Evolutionary conservation across 2,797 vertebrate genomes (phyloP).

Genomic region (Pachyuromys duprasi): DNA sequence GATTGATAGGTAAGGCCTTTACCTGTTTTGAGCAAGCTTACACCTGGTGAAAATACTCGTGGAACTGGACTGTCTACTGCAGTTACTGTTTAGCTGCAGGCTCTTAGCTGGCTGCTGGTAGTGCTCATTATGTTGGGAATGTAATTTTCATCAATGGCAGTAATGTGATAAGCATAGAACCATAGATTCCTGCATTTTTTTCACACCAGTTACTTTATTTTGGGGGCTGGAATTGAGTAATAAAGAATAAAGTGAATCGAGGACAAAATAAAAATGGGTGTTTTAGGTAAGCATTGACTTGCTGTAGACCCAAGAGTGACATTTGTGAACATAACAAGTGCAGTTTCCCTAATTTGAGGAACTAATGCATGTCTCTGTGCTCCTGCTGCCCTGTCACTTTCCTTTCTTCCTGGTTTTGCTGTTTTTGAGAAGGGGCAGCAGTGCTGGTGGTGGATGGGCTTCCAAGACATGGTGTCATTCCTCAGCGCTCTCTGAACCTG

Average conservation of each 20-base stretch:
- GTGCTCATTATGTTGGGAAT: neutral
- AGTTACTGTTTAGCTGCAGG: slow-evolving; percentile 34
- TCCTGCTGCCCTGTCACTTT: neutral
- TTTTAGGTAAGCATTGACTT: slow-evolving; percentile 17
- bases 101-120: neutral
- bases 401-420: neutral
- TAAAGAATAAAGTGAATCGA: slow-evolving; percentile 43
- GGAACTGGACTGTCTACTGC: neutral
- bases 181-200: neutral
- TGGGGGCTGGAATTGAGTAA: slow-evolving; percentile 27
- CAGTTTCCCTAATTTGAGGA: slow-evolving; percentile 11
- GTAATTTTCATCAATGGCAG: neutral
- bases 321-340: neutral
- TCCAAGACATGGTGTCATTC: neutral
- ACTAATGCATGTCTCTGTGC: slow-evolving; percentile 4
- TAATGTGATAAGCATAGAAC: neutral
- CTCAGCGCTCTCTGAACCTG: neutral
- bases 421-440: slow-evolving; percentile 20
- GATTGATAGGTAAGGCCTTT: slow-evolving; percentile 93
- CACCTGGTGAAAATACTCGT: neutral
- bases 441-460: neutral
- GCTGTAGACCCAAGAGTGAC: neutral
- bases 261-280: neutral
- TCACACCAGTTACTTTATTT: neutral
- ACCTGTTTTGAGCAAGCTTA: neutral